Conservation (phyloP, 1,140 invertebrate species). For the Rhynchophorus ferrugineus region DNA sequence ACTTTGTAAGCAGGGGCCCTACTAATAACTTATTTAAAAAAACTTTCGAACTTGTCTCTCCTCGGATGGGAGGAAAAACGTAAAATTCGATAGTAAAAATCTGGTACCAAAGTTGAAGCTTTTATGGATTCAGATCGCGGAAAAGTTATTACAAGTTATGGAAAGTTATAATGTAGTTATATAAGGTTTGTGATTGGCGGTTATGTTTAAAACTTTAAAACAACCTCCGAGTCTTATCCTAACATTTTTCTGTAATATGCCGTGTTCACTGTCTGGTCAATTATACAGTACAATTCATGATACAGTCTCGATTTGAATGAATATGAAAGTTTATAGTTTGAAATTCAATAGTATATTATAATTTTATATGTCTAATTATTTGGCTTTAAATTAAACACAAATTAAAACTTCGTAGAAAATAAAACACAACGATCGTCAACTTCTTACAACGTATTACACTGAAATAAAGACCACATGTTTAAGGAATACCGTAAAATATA, state of each 20-base stretch:
- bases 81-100: slow-evolving; percentile 17
- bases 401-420: no score
- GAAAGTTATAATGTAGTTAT: slow-evolving; percentile 19
- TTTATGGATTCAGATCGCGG: slow-evolving; percentile 18
- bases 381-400: no score
- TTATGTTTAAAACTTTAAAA: slow-evolving; percentile 19
- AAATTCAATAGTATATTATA: no score
- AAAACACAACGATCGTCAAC: no score
- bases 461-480: no score
- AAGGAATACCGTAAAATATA: no score
- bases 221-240: neutral
- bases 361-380: no score
- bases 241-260: neutral
- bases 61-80: slow-evolving; percentile 5
- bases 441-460: no score
- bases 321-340: no score
- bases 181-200: slow-evolving; percentile 17
- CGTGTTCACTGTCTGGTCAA: neutral
- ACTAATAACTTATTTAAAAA: neutral
- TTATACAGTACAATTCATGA: neutral
- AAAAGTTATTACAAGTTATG: slow-evolving; percentile 20
- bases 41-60: neutral
- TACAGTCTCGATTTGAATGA: no score
- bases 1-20: no score
- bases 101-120: slow-evolving; percentile 14